A percentile compares a stretch with the other conserved stretches of the same genome.
These are phyloP conservation scores for Cydia amplana DNA, from an alignment of 1,140 invertebrate species.

Conservation along the genomic window DNA sequence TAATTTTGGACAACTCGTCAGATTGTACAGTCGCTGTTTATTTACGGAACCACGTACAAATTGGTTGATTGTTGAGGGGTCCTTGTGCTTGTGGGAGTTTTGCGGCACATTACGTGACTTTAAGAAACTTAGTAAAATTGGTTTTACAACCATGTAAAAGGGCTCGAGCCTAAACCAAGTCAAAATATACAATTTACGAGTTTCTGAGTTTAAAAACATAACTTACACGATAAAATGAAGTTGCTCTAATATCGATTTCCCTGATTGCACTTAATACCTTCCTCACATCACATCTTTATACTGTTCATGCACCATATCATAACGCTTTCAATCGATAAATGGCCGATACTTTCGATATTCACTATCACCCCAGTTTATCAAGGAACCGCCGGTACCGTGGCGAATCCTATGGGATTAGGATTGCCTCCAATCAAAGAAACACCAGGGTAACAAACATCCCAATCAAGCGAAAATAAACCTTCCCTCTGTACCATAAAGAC, in stretches of 20 bases:
- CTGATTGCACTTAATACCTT: neutral
- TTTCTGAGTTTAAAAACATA: neutral
- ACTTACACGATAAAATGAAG: neutral
- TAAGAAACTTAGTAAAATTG: neutral
- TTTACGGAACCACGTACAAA: neutral
- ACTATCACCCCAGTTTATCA: slow-evolving; percentile 15
- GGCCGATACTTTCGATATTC: neutral
- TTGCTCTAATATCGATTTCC: neutral
- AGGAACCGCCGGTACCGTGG: slow-evolving; percentile 13
- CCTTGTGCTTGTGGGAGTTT: neutral
- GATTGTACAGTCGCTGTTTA: neutral
- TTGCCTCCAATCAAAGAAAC: slow-evolving; percentile 2
- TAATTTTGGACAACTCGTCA: too few relatives aligned
- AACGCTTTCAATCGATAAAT: slow-evolving; percentile 16
- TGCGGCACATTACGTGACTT: neutral
- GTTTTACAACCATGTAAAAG: too few relatives aligned
- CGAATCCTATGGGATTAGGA: slow-evolving; percentile 16
- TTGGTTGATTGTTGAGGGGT: neutral
- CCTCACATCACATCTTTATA: neutral
- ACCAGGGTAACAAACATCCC: neutral
- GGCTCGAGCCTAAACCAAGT: too few relatives aligned
- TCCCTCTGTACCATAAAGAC: neutral
- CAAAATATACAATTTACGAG: too few relatives aligned
- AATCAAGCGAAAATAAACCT: slow-evolving; percentile 10
- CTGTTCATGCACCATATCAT: neutral